Evolutionary conservation across 2,888 invertebrate genomes (phyloP).

Genomic region (Epiblema foenella): DNA sequence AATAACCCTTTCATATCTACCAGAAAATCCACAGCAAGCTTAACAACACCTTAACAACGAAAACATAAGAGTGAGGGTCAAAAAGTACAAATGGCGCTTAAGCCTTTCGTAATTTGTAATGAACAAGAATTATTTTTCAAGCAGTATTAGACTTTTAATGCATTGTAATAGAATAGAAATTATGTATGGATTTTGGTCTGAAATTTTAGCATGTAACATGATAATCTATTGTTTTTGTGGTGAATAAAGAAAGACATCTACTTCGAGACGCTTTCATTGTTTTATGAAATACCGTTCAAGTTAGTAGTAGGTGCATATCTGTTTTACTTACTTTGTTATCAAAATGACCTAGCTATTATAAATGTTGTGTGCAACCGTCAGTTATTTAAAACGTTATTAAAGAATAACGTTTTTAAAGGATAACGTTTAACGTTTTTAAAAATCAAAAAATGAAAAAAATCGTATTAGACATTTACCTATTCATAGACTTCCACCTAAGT

Average conservation of each 20-base stretch:
- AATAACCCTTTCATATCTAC: conserved; percentile 73
- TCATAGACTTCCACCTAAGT: too few species aligned
- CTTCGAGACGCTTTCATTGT: conserved; percentile 55
- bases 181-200: conserved; percentile 29
- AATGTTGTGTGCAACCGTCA: too few species aligned
- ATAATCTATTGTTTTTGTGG: conserved; percentile 79
- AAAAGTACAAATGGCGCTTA: conserved; percentile 39
- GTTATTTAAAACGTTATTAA: too few species aligned
- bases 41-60: conserved; percentile 46
- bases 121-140: conserved; percentile 32
- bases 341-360: too few species aligned
- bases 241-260: conserved; percentile 81
- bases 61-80: conserved; percentile 9
- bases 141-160: conserved; percentile 47
- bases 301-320: neutral
- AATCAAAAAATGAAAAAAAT: too few species aligned
- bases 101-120: conserved; percentile 50
- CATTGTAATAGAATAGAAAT: conserved; percentile 42
- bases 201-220: conserved; percentile 65
- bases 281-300: conserved; percentile 11
- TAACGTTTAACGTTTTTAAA: too few species aligned
- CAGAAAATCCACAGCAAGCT: neutral
- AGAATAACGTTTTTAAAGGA: too few species aligned
- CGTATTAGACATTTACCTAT: too few species aligned
- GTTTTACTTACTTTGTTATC: too few species aligned